Percentiles rank a stretch among this genome's conserved stretches.
Conservation (phyloP, 2,797 vertebrate species). For the Salmo trutta region DNA sequence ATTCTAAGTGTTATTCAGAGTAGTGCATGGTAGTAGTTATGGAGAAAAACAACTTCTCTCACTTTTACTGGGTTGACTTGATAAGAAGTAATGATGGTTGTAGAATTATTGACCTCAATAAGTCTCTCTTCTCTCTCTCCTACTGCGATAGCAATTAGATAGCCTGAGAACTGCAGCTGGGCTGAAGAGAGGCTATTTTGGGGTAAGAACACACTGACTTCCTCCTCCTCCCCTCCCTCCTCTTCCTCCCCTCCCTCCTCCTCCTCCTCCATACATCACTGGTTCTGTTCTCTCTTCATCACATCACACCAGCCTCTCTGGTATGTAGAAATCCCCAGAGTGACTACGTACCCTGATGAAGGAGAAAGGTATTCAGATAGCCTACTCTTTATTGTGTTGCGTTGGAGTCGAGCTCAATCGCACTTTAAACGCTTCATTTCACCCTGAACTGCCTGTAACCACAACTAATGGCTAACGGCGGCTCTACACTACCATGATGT, state of each 20-base stretch:
- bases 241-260: slow-evolving; percentile 36
- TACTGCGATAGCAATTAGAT: neutral
- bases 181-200: slow-evolving; percentile 50
- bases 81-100: neutral
- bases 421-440: slow-evolving; percentile 66
- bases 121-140: slow-evolving; percentile 4
- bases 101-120: too few relatives aligned
- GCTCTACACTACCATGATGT: slow-evolving; percentile 56
- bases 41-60: neutral
- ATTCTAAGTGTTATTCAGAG: too few relatives aligned
- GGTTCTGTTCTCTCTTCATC: neutral
- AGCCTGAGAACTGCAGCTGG: slow-evolving; percentile 33
- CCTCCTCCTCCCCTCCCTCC: slow-evolving; percentile 47
- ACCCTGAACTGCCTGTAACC: slow-evolving; percentile 49
- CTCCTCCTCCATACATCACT: slow-evolving; percentile 8
- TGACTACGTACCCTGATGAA: slow-evolving; percentile 35
- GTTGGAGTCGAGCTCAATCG: slow-evolving; percentile 52
- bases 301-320: neutral
- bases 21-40: neutral
- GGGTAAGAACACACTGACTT: slow-evolving; percentile 39
- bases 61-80: neutral
- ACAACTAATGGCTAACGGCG: slow-evolving; percentile 61
- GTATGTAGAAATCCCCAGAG: neutral
- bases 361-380: slow-evolving; percentile 15
- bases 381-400: slow-evolving; percentile 44